phyloP scores from a whole-genome alignment of 1,140 invertebrate species.

The Achroia grisella region DNA sequence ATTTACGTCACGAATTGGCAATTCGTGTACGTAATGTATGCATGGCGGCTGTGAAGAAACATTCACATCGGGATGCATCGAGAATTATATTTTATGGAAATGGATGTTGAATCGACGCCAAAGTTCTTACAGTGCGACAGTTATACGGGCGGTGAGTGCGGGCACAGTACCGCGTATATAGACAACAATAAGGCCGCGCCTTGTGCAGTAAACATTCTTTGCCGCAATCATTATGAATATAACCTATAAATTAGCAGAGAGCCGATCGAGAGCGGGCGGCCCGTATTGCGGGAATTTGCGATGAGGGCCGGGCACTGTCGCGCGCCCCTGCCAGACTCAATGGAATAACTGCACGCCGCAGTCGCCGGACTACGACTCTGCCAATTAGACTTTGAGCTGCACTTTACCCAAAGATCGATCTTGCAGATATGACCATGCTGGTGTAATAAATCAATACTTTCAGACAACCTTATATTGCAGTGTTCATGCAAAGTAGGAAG shows the following conservation, averaged over 20 bases:
- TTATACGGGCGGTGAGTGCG: constrained; percentile 42
- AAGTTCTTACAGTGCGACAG: constrained; percentile 49
- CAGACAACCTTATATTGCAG: no score
- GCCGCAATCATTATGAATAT: constrained; percentile 61
- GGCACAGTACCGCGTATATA: constrained; percentile 35
- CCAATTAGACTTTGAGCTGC: constrained; percentile 42
- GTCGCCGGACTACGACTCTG: constrained; percentile 18
- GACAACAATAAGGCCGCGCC: constrained; percentile 61
- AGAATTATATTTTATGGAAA: constrained; percentile 68
- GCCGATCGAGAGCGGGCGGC: constrained; percentile 37
- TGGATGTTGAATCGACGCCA: constrained; percentile 62
- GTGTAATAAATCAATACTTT: no score
- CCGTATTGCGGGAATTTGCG: constrained; percentile 34
- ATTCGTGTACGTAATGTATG: constrained; percentile 18
- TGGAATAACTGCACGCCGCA: constrained; percentile 25
- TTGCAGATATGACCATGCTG: no score
- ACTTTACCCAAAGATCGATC: neutral
- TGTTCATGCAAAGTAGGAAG: no score
- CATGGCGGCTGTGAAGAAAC: constrained; percentile 27
- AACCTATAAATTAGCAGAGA: constrained; percentile 58
- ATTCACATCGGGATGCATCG: constrained; percentile 45
- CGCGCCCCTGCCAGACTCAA: constrained; percentile 19
- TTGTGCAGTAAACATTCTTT: constrained; percentile 63
- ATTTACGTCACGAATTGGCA: constrained; percentile 21
- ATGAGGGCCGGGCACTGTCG: constrained; percentile 26